A percentile compares a stretch with the other conserved stretches of the same genome.
These are phyloP conservation scores for Poecilus cupreus DNA, from an alignment of 2,888 invertebrate species.

Conservation along the genomic window DNA sequence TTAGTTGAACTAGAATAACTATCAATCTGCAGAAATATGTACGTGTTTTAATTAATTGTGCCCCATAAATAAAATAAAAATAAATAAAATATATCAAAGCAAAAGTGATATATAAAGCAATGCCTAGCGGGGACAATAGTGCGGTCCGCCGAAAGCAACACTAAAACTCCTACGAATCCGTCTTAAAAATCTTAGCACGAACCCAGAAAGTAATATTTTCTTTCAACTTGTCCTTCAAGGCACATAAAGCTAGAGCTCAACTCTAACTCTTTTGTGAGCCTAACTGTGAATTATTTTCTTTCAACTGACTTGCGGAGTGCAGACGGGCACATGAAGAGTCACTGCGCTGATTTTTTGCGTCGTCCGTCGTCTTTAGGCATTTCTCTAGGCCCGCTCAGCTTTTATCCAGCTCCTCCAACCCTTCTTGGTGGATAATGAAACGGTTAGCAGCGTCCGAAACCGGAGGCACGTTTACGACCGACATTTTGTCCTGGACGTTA, in stretches of 20 bases:
- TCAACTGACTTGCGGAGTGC: constrained; percentile 14
- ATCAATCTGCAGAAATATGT: no score
- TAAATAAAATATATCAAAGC: no score
- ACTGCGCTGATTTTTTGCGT: constrained; percentile 17
- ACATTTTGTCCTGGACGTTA: constrained; percentile 10
- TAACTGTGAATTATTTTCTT: constrained; percentile 52
- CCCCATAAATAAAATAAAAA: no score
- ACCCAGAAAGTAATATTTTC: constrained; percentile 38
- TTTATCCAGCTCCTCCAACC: background rate
- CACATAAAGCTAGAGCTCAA: constrained; percentile 33
- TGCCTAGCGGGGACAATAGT: no score
- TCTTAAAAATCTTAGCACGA: constrained; percentile 29
- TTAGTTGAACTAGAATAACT: no score
- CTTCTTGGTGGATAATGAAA: constrained; percentile 24
- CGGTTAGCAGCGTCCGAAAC: background rate
- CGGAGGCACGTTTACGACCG: background rate
- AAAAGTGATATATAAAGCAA: no score
- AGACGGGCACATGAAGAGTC: constrained; percentile 21
- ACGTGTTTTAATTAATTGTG: no score
- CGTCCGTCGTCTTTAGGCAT: constrained; percentile 20
- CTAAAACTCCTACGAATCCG: background rate
- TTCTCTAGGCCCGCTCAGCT: background rate
- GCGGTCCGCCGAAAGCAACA: no score
- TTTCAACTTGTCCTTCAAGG: constrained; percentile 19
- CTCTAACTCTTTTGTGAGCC: constrained; percentile 43